Evolutionary conservation across 2,113 vertebrate genomes (phyloP), one percentile per base, ranked within the genome.

Genomic region (Perognathus longimembris): DNA sequence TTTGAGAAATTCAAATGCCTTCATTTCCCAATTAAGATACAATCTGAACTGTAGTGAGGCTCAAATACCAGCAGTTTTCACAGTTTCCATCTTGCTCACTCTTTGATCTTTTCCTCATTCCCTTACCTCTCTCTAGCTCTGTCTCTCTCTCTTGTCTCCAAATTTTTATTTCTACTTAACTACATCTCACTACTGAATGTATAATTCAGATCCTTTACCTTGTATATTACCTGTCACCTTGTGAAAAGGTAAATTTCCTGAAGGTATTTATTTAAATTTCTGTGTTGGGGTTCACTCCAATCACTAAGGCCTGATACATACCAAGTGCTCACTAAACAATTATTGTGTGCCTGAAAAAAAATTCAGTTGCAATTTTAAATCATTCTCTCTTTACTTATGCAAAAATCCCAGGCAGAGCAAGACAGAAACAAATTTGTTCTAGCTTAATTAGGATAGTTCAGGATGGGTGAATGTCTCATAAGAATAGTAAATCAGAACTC

Each of bases 401-500:
- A 77, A 78, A 88, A 92, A 15, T 75, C 30, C 5, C 66, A 7
- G 24, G 71, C 50, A 81, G 38, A 87, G 17, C 14, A 82, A 93
- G 34, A 38, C 9, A 83, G 71, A 93, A 76, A 73, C 7, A 57
- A 38, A 78, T 64, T 84, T 77, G 8, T 64, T 89, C 6, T 21
- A 50, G 40, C 83, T 81, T 94, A 87, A 84, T 85, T 87, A 74
- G 73, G 24, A 26, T 78, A 64, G 15, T 21, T 63, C 10, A 15
- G 38, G 61, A 74, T 32, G 78, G 59, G 54, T 83, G 34, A 90
- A 32, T 18, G 2, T 90, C 42, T 82, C 57, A 1, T 0, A 91
- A 88, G 76, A 88, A 34, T 6, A 93, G 8, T n/a, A 88, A 50
- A 54, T 74, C 45, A 40, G 32, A 92, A 86, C 28, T 83, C 45